A percentile compares a stretch with the other conserved stretches of the same genome.
phyloP scores from a whole-genome alignment of 2,888 invertebrate species.

The Noctua janthina region DNA sequence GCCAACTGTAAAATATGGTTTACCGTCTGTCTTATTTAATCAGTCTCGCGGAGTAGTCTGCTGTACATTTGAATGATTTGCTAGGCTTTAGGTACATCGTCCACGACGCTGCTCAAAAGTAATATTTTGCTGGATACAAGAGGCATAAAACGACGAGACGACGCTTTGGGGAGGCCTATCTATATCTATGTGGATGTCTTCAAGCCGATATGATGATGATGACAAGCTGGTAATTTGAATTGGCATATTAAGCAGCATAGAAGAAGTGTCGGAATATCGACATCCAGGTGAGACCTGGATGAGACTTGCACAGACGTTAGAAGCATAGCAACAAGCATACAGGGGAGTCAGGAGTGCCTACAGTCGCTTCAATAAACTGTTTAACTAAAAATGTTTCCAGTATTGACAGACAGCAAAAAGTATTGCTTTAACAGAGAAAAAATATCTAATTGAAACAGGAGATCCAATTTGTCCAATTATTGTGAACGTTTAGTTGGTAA shows the following conservation, averaged over 20 bases:
- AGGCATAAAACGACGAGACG: neutral
- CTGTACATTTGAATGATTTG: neutral
- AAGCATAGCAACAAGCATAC: neutral
- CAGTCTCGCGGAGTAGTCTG: neutral
- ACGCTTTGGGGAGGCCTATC: neutral
- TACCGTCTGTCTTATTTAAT: neutral
- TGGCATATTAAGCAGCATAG: neutral
- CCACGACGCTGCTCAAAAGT: neutral
- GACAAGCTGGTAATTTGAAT: neutral
- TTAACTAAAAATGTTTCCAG: constrained; percentile 21
- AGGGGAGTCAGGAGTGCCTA: neutral
- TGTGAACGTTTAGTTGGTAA: constrained; percentile 38
- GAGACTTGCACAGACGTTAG: neutral
- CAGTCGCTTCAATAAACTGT: constrained; percentile 5
- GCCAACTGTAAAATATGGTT: neutral
- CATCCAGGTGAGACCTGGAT: neutral
- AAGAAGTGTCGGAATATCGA: neutral
- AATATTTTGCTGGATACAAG: too few species aligned
- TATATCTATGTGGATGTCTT: neutral
- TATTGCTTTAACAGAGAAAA: constrained; percentile 24
- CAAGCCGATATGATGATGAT: neutral
- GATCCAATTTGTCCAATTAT: constrained; percentile 58
- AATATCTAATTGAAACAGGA: constrained; percentile 54
- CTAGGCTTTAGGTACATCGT: neutral
- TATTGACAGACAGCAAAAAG: constrained; percentile 15